Evolutionary conservation across 2,888 invertebrate genomes (phyloP).

Genomic region (Bimastos eiseni): DNA sequence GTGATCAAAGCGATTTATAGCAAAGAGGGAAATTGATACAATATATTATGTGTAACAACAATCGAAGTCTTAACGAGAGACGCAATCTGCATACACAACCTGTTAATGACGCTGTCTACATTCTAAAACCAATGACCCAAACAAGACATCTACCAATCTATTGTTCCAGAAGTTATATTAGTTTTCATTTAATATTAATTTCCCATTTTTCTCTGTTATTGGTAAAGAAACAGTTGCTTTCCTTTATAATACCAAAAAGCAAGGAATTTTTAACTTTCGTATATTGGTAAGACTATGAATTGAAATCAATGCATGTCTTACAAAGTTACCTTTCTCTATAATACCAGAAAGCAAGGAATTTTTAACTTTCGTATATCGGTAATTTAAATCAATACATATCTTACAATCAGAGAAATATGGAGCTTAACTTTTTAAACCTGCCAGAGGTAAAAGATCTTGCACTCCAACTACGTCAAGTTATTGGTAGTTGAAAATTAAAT

Average conservation of each 20-base stretch:
- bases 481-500: neutral
- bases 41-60: neutral
- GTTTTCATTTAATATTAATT: neutral
- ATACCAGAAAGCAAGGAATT: neutral
- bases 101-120: no score
- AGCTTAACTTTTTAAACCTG: neutral
- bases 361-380: neutral
- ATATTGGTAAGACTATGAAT: neutral
- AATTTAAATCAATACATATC: neutral
- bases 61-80: neutral
- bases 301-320: neutral
- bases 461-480: no score
- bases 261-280: neutral
- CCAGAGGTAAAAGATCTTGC: neutral
- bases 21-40: neutral
- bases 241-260: neutral
- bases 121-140: neutral
- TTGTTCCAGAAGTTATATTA: neutral
- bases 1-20: neutral
- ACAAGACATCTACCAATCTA: neutral
- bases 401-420: neutral
- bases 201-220: neutral
- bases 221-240: neutral
- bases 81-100: neutral
- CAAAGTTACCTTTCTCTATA: neutral